Evolutionary conservation across 2,113 vertebrate species (phyloP).

Genomic region (Pelodiscus sinensis): DNA sequence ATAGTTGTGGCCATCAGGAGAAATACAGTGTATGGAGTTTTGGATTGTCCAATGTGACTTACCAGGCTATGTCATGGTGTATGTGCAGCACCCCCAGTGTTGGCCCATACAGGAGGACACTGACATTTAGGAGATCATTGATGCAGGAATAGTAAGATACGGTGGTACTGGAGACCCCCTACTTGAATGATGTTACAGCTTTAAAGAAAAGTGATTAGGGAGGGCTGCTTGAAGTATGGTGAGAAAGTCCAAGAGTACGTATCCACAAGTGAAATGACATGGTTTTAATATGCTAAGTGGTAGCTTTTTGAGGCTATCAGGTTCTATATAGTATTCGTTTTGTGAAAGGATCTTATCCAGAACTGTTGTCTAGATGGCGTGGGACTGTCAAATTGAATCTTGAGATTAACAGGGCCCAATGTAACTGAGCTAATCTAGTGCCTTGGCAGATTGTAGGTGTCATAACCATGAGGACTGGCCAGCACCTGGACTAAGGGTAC

Average conservation of each 20-base stretch:
- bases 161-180: too few relatives aligned
- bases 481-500: too few relatives aligned
- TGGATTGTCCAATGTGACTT: neutral
- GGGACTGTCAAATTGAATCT: neutral
- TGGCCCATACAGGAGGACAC: neutral
- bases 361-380: neutral
- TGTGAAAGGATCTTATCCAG: neutral
- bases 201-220: neutral
- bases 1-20: too few relatives aligned
- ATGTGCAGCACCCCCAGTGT: too few relatives aligned
- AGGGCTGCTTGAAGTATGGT: neutral
- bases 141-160: neutral
- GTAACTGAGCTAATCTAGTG: too few relatives aligned
- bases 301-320: neutral
- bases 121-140: too few relatives aligned
- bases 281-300: too few relatives aligned
- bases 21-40: neutral
- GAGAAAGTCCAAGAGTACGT: neutral
- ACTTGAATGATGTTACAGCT: too few relatives aligned
- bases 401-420: neutral
- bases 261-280: neutral
- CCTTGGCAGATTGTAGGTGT: too few relatives aligned
- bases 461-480: too few relatives aligned
- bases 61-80: too few relatives aligned
- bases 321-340: too few relatives aligned